A percentile compares a stretch with the other conserved stretches of the same genome.
Evolutionary conservation across 2,888 invertebrate species (phyloP).

Genomic region (Cylindroiulus punctatus): DNA sequence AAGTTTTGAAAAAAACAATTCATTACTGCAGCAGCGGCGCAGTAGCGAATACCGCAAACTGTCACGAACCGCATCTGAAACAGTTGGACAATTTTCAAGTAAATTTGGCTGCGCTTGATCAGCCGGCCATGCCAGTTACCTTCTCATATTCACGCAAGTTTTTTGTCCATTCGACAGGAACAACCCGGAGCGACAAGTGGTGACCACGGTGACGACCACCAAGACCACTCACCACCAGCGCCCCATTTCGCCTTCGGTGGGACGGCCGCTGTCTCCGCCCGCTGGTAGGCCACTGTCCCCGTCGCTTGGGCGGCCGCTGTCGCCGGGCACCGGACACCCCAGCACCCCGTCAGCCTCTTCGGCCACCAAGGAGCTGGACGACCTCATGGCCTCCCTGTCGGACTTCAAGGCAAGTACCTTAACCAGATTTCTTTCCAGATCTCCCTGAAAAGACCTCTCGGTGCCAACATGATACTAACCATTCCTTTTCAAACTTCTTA

Average conservation of each 20-base stretch:
- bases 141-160: not conserved
- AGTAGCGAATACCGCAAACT: too few relatives aligned
- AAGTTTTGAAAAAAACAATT: too few relatives aligned
- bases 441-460: too few relatives aligned
- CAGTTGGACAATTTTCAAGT: too few relatives aligned
- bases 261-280: not conserved
- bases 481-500: too few relatives aligned
- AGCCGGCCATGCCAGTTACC: too few relatives aligned
- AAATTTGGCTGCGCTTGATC: too few relatives aligned
- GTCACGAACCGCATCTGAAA: too few relatives aligned
- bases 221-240: constrained; percentile 49
- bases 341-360: constrained; percentile 74
- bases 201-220: constrained; percentile 55
- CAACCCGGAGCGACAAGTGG: constrained; percentile 47
- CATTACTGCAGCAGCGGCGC: too few relatives aligned
- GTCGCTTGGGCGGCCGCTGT: constrained; percentile 48
- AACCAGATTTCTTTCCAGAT: too few relatives aligned
- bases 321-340: not conserved
- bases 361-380: constrained; percentile 93
- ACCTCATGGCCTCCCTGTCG: constrained; percentile 93
- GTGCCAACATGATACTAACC: too few relatives aligned
- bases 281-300: constrained; percentile 59
- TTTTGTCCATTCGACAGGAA: not conserved
- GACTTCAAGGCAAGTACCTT: constrained; percentile 92
- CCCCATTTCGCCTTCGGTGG: constrained; percentile 67